A percentile compares a stretch with the other conserved stretches of the same genome.
Evolutionary conservation across 2,888 invertebrate species (phyloP).

Genomic region (Drosophila diplacantha): DNA sequence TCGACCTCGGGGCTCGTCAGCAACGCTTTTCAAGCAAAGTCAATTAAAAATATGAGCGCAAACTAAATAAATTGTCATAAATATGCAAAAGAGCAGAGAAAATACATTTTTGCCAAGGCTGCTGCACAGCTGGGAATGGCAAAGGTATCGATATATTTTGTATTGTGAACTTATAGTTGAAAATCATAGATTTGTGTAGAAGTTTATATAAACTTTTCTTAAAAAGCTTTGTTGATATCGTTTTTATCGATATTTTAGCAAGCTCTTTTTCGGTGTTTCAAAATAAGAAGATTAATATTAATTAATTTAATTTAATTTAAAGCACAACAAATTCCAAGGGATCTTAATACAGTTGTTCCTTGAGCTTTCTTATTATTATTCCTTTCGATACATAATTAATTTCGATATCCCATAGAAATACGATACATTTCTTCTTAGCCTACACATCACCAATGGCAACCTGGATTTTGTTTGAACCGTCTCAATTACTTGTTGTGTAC

Average conservation of each 20-base stretch:
- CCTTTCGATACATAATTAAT: background rate
- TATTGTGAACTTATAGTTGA: background rate
- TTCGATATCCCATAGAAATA: background rate
- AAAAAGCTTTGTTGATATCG: background rate
- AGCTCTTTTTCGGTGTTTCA: background rate
- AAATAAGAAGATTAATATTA: background rate
- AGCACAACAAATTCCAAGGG: too few species aligned
- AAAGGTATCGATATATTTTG: background rate
- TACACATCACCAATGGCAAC: slow-evolving; percentile 3
- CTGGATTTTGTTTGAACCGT: slow-evolving; percentile 14
- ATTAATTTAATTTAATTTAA: too few species aligned
- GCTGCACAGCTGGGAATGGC: background rate
- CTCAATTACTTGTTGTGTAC: slow-evolving; percentile 10
- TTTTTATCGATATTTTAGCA: background rate
- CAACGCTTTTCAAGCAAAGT: slow-evolving; percentile 43
- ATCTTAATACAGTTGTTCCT: background rate
- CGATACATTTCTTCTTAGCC: background rate
- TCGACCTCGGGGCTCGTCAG: slow-evolving; percentile 34
- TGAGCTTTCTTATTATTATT: background rate
- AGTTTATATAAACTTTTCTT: background rate
- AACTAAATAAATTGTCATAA: slow-evolving; percentile 59
- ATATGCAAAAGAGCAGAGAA: slow-evolving; percentile 43
- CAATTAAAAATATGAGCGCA: slow-evolving; percentile 59
- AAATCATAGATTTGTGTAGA: background rate
- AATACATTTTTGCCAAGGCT: slow-evolving; percentile 22